These are phyloP conservation scores for Regulus satrapa DNA, from an alignment of 2,113 vertebrate genomes.

Conservation along the genomic window DNA sequence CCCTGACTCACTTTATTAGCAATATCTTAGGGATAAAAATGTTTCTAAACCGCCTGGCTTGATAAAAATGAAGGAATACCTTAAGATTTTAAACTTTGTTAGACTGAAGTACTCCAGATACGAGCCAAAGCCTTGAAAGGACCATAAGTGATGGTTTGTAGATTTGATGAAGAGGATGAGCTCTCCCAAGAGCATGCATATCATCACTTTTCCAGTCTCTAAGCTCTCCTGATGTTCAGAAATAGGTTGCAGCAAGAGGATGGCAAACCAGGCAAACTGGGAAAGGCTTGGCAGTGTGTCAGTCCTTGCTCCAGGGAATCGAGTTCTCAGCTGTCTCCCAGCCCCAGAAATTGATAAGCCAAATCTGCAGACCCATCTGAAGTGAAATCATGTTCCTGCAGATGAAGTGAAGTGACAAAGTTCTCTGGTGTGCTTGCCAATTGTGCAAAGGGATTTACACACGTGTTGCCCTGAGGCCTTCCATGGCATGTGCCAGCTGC, in stretches of 20 bases:
- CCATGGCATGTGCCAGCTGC: neutral
- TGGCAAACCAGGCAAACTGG: neutral
- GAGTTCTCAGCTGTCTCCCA: constrained; percentile 27
- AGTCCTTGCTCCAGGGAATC: neutral
- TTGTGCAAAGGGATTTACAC: constrained; percentile 13
- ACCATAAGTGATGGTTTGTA: neutral
- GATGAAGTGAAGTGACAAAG: neutral
- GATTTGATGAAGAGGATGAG: neutral
- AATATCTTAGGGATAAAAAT: neutral
- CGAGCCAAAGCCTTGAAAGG: neutral
- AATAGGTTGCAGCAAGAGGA: neutral
- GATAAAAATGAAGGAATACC: neutral
- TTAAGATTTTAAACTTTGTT: neutral
- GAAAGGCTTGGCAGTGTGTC: neutral
- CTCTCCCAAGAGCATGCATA: neutral
- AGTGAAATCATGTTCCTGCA: neutral
- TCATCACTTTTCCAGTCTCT: neutral
- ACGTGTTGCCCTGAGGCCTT: neutral
- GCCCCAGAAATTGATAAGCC: constrained; percentile 20
- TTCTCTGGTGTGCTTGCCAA: neutral
- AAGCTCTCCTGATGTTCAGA: neutral
- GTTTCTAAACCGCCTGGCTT: neutral
- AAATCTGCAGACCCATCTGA: constrained; percentile 27
- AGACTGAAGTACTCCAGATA: neutral
- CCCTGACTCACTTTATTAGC: neutral